These are phyloP conservation scores for Caenorhabditis remanei DNA, from an alignment of 1,140 invertebrate species.

Conservation along the genomic window DNA sequence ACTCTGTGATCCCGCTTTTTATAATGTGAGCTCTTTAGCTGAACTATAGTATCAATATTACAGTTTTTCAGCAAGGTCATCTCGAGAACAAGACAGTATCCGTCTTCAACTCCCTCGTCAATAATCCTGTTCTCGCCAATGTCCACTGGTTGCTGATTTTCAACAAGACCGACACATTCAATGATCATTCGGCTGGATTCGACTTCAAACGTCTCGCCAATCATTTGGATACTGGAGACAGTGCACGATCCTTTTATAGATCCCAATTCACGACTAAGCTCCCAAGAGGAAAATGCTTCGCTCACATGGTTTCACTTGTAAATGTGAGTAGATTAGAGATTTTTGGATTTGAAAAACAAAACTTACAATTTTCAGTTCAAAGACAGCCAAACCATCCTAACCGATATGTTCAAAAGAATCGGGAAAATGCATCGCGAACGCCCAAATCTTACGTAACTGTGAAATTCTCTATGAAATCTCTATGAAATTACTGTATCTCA, in stretches of 20 bases:
- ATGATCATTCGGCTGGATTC: conserved; percentile 36
- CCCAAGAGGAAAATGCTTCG: not conserved
- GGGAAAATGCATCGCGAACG: conserved; percentile 38
- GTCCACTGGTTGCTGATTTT: conserved; percentile 33
- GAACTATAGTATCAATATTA: too few relatives aligned
- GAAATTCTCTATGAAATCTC: too few relatives aligned
- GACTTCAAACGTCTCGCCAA: conserved; percentile 19
- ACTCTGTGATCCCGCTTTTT: conserved; percentile 15
- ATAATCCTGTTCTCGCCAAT: not conserved
- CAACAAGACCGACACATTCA: conserved; percentile 37
- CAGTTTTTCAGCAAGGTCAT: conserved; percentile 21
- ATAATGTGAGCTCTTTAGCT: not conserved
- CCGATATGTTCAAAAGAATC: conserved; percentile 14
- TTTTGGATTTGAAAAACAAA: not conserved
- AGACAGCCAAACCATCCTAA: conserved; percentile 6
- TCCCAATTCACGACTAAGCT: conserved; percentile 18
- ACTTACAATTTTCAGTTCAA: conserved; percentile 12
- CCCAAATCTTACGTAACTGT: not conserved
- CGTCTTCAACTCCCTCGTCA: not conserved
- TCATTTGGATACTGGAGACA: conserved; percentile 43
- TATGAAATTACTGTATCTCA: not conserved
- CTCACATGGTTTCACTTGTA: conserved; percentile 32
- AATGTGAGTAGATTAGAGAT: not conserved
- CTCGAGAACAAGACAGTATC: conserved; percentile 8
- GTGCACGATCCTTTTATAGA: conserved; percentile 21